A percentile compares a stretch with the other conserved stretches of the same genome.
These are phyloP conservation scores for Progne subis DNA, from an alignment of 2,113 vertebrate genomes.

Conservation along the genomic window DNA sequence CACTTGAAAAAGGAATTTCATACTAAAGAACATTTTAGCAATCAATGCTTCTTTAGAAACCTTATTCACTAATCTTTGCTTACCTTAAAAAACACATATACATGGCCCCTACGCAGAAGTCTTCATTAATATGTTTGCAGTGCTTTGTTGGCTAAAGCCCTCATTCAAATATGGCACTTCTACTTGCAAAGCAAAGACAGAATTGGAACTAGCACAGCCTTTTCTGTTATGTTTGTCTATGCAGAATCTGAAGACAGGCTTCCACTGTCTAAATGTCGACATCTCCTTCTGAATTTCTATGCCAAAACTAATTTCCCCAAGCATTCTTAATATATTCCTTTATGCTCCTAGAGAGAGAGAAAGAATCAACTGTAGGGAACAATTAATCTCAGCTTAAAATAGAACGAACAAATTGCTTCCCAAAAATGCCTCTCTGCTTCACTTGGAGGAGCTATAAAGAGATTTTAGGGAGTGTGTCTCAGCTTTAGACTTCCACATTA, in stretches of 20 bases:
- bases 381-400: constrained; percentile 53
- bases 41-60: not conserved
- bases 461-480: not conserved
- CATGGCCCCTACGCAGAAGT: not conserved
- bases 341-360: not conserved
- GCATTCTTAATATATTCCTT: constrained; percentile 16
- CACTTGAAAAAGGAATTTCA: not conserved
- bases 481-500: not conserved
- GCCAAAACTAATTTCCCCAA: constrained; percentile 35
- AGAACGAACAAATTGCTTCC: constrained; percentile 23
- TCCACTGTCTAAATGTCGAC: not conserved
- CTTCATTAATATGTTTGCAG: not conserved
- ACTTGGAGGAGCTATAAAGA: constrained; percentile 22
- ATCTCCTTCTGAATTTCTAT: constrained; percentile 14
- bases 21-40: not conserved
- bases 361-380: not conserved
- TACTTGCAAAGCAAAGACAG: not conserved
- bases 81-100: not conserved
- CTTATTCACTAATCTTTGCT: not conserved
- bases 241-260: not conserved
- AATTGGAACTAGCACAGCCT: not conserved
- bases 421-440: constrained; percentile 16
- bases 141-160: not conserved
- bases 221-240: not conserved
- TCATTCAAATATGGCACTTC: not conserved